Evolutionary conservation across 2,113 vertebrate genomes (phyloP), one percentile per base, ranked within the genome.

Genomic region (Nothocercus nigrocapillus): DNA sequence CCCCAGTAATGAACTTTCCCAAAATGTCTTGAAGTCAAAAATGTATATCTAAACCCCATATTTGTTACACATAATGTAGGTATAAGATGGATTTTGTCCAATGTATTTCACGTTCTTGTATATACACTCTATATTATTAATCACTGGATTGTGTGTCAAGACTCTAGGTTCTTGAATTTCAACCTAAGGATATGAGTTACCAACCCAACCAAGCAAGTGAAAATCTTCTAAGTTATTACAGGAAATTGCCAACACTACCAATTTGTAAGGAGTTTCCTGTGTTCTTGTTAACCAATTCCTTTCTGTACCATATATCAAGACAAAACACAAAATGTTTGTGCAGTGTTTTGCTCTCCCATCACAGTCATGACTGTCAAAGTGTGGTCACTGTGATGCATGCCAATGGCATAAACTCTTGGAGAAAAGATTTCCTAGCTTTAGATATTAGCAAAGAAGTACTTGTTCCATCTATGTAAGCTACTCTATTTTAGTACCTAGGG

Each of bases 191-290:
- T 93, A 63, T 91, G 87, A 95, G 87, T 89, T 94, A 90, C 68
- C 92, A 93, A 84, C 73, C 59, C 66, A 95, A 84, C 79, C 80
- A 91, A 91, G 84, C 92, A 96, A 93, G 95, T 88, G 91, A 94
- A 94, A 96, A 94, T 96, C 91, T 96, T 94, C 86, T 85, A 88
- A 86, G 59, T 95, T 96, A 94, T 83, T 94, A 90, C 94, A 96
- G 95, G 95, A 96, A 96, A 96, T 94, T 94, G 79, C 92, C 96
- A 91, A 84, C 79, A 73, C 75, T 96, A 85, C 85, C 94, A 95
- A 91, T 96, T 90, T 96, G 94, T 90, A 93, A 85, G 82, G 86
- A 62, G 80, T 87, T 96, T 94, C 95, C 93, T 94, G 80, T 70
- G 49, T 68, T 90, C 63, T 54, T 88, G 58, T 90, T 96, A 95